phyloP scores from a whole-genome alignment of 2,113 vertebrate genomes.

The Catharus minimus region DNA sequence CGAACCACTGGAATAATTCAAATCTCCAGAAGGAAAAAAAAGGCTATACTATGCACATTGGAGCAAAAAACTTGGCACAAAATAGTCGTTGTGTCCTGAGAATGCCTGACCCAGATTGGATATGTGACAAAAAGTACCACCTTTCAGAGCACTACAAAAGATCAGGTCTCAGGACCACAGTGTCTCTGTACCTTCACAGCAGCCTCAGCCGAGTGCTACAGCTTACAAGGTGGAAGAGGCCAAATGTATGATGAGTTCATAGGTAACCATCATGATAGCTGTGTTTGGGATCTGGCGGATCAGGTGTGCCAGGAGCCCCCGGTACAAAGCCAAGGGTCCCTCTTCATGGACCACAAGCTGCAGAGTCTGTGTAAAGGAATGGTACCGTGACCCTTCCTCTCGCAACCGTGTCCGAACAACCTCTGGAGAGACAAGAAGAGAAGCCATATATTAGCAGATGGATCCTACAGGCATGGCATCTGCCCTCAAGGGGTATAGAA shows the following conservation, averaged over 20 bases:
- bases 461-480: not conserved
- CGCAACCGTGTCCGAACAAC: constrained; percentile 67
- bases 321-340: constrained; percentile 55
- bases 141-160: not conserved
- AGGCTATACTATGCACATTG: not conserved
- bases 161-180: not conserved
- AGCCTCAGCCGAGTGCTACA: not conserved
- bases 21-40: not conserved
- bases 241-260: constrained; percentile 44
- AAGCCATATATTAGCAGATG: not conserved
- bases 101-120: not conserved
- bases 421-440: constrained; percentile 23
- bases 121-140: not conserved
- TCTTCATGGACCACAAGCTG: constrained; percentile 59
- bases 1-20: not conserved
- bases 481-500: not conserved
- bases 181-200: not conserved
- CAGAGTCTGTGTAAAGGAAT: constrained; percentile 62
- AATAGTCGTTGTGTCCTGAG: not conserved
- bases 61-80: not conserved
- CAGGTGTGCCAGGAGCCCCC: constrained; percentile 61
- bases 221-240: constrained; percentile 27
- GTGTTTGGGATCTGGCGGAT: constrained; percentile 70
- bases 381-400: constrained; percentile 66
- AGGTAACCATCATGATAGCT: constrained; percentile 68